Conservation (phyloP, 2,113 vertebrate genomes). For the Saguinus midas region DNA sequence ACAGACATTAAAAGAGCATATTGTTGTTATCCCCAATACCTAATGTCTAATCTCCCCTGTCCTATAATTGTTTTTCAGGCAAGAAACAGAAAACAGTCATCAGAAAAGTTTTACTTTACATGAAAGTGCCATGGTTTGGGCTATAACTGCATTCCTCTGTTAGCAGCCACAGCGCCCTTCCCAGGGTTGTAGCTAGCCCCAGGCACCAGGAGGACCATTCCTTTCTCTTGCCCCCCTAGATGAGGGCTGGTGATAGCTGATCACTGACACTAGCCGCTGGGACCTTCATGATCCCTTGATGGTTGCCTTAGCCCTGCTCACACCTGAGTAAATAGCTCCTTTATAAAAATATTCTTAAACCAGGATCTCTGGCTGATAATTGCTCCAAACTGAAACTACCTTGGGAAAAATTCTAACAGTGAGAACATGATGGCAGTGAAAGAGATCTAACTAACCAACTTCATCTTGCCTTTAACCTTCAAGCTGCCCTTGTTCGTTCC, state of each 20-base stretch:
- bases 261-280: not conserved
- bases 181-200: not conserved
- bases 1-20: constrained; percentile 57
- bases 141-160: not conserved
- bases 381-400: not conserved
- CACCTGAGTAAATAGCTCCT: not conserved
- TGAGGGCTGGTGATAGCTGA: not conserved
- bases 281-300: not conserved
- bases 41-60: constrained; percentile 37
- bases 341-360: not conserved
- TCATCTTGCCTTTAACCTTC: too few species aligned
- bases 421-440: too few species aligned
- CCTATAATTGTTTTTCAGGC: not conserved
- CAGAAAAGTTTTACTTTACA: not conserved
- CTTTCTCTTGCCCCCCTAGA: not conserved
- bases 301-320: not conserved
- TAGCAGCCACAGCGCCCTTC: not conserved
- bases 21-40: constrained; percentile 50
- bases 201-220: too few species aligned
- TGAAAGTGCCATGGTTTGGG: constrained; percentile 29
- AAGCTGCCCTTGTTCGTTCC: too few species aligned
- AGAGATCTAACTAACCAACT: too few species aligned
- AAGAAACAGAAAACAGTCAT: constrained; percentile 21
- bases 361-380: not conserved
- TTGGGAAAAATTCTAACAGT: too few species aligned